Conservation (phyloP, 2,797 vertebrate genomes). For the Macrochelys suwanniensis region DNA sequence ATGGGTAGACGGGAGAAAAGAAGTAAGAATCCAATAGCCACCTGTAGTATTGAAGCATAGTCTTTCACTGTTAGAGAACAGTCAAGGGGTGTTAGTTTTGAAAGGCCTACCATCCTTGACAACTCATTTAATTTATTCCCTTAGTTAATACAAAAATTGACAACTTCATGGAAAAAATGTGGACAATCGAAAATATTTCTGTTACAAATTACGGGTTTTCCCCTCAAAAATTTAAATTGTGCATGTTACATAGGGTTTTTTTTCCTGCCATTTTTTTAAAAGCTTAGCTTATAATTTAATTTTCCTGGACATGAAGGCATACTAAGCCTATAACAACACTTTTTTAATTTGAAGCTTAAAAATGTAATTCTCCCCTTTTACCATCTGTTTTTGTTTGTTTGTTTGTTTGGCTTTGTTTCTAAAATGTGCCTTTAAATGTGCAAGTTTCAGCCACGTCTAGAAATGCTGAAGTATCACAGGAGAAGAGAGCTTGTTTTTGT, state of each 20-base stretch:
- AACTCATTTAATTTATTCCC: background rate
- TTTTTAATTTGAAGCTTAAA: background rate
- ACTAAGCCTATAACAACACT: background rate
- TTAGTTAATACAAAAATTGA: background rate
- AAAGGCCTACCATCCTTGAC: background rate
- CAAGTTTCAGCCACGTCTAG: background rate
- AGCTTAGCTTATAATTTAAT: background rate
- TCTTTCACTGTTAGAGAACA: background rate
- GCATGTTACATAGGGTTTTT: background rate
- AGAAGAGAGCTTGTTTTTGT: constrained; percentile 58
- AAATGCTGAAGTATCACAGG: constrained; percentile 41
- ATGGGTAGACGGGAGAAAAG: background rate
- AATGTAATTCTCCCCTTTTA: background rate
- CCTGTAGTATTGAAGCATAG: background rate
- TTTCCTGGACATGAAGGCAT: background rate
- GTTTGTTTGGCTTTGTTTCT: background rate
- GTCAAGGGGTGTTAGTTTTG: background rate
- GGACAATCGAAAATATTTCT: background rate
- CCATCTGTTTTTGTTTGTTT: background rate
- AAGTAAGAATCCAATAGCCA: accelerated
- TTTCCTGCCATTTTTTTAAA: background rate
- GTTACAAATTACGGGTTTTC: background rate
- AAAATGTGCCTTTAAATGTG: background rate
- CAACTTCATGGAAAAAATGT: background rate
- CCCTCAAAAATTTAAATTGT: background rate